Conservation (phyloP, 2,113 vertebrate genomes). For the Tetraodon nigroviridis region DNA sequence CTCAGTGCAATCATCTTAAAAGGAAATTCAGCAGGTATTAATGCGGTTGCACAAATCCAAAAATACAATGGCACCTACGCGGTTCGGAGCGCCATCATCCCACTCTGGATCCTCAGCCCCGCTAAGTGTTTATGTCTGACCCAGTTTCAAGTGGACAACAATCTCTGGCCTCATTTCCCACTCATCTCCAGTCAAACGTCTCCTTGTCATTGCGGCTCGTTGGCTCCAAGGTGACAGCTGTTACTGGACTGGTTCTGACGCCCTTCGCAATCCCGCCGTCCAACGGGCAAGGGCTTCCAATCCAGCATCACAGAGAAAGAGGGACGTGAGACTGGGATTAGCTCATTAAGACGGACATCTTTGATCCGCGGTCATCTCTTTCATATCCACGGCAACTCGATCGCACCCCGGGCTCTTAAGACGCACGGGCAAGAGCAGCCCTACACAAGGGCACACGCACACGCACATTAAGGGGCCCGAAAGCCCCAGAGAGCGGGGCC, state of each 20-base stretch:
- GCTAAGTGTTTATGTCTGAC: conserved; percentile 26
- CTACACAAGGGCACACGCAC: conserved; percentile 25
- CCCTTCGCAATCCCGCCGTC: background rate
- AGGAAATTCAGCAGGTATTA: conserved; percentile 24
- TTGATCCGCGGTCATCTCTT: conserved; percentile 61
- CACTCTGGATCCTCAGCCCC: conserved; percentile 9
- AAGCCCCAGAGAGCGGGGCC: conserved; percentile 77
- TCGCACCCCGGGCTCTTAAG: conserved; percentile 58
- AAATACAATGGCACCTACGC: background rate
- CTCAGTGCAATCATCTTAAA: conserved; percentile 29
- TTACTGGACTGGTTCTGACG: conserved; percentile 34
- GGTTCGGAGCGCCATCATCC: background rate
- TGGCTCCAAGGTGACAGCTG: conserved; percentile 63
- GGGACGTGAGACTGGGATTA: conserved; percentile 58
- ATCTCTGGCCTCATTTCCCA: conserved; percentile 27
- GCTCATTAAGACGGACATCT: conserved; percentile 61
- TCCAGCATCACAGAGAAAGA: conserved; percentile 35
- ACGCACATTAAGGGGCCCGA: conserved; percentile 46
- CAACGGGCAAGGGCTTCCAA: conserved; percentile 33
- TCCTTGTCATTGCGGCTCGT: conserved; percentile 41
- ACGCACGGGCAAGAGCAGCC: conserved; percentile 15
- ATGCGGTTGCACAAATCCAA: conserved; percentile 26
- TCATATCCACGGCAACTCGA: conserved; percentile 62
- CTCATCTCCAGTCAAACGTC: conserved; percentile 27
- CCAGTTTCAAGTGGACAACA: conserved; percentile 33